Conservation (phyloP, 2,113 vertebrate species). For the Lepus europaeus region DNA sequence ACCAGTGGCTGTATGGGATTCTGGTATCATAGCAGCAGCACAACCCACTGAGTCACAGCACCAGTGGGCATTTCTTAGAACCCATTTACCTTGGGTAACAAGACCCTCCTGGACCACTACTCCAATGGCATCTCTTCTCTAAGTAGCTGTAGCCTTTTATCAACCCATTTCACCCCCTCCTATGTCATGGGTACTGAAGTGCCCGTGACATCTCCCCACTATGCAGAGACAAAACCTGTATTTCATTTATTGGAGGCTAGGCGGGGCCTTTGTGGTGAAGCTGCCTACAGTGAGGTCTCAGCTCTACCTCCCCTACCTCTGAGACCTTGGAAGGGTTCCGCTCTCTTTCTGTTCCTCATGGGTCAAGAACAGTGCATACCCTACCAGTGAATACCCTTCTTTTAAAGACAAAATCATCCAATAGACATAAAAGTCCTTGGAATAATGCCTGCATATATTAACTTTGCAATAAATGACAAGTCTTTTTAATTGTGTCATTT, state of each 20-base stretch:
- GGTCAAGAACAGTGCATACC: not conserved
- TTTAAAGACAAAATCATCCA: not conserved
- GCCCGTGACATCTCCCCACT: not conserved
- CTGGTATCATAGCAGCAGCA: no score
- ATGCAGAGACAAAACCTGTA: not conserved
- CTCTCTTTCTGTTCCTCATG: not conserved
- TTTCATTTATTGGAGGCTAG: not conserved
- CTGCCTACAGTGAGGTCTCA: not conserved
- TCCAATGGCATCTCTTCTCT: not conserved
- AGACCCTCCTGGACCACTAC: not conserved
- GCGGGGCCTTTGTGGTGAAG: not conserved
- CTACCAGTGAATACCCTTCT: not conserved
- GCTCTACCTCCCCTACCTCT: not conserved
- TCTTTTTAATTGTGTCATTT: not conserved
- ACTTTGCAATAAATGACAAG: not conserved
- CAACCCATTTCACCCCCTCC: not conserved
- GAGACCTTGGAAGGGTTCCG: not conserved
- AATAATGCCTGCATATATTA: not conserved
- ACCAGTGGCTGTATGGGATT: no score
- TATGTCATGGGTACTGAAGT: not conserved
- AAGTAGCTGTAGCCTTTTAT: not conserved
- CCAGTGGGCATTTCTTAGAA: not conserved
- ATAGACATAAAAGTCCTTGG: not conserved
- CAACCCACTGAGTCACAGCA: no score
- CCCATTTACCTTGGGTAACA: not conserved